Evolutionary conservation across 2,797 vertebrate species (phyloP), one percentile per base, ranked within the genome.

Genomic region (Parotocinclus haroldoi): DNA sequence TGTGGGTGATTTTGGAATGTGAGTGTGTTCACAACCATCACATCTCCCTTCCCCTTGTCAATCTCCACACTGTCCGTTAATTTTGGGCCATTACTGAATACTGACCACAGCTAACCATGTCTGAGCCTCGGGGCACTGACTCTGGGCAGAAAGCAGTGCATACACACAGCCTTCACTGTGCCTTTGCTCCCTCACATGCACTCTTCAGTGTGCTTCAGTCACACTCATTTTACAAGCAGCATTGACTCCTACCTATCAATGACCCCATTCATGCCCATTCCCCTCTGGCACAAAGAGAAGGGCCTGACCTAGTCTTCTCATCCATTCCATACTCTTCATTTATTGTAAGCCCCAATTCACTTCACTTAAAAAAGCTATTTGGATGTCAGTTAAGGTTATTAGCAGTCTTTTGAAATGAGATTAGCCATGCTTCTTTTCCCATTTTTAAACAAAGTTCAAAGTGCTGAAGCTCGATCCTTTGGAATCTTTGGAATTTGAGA

Each of bases 341-440:
- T 39, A 49, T 19, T 57, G 40, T 45, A 48, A 65, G 63, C 57
- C 61, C 56, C 3, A 50, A 50, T 71, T 74, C 68, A 65, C 44
- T 68, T 14, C 53, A 16, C 56, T 65, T 61, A 7, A 16, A 48
- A 27, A 27, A 46, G 56, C 57, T 60, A 64, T 17, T 12, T 13
- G 63, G 72, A 68, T 64, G 76, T 59, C 72, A n/a, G 69, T 75
- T 71, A 75, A 75, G 76, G 76, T 72, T 72, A 54, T 78, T 72
- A 63, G 18, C 9, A 5, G 44, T 58, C 60, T 52, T 72, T 74
- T 66, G 68, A 54, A 55, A 14, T 42, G 40, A 72, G 72, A 78
- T 78, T 78, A 72, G 75, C 72, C 76, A 69, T 59, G 72, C 76
- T 72, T 65, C 67, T 69, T 58, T 10, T 39, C 27, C 36, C 51